A percentile compares a stretch with the other conserved stretches of the same genome.
Evolutionary conservation across 2,113 vertebrate genomes (phyloP).

Genomic region (Perca flavescens): DNA sequence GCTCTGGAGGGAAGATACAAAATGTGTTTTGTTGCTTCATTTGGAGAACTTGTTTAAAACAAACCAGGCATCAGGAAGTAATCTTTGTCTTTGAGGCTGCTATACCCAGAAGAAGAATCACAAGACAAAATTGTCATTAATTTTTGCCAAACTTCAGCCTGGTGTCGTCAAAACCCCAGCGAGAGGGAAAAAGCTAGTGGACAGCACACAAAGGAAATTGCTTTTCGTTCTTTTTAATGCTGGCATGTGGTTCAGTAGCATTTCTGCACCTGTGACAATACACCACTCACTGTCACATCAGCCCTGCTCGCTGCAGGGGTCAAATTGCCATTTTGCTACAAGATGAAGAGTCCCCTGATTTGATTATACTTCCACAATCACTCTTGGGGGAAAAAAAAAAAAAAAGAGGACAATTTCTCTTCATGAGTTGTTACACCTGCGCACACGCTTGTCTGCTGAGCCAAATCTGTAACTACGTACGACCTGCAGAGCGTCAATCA

Average conservation of each 20-base stretch:
- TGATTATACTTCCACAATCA: slow-evolving; percentile 77
- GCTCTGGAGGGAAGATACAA: background rate
- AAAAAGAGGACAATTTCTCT: slow-evolving; percentile 64
- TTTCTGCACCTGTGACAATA: slow-evolving; percentile 80
- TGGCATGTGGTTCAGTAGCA: slow-evolving; percentile 66
- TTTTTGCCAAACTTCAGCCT: slow-evolving; percentile 53
- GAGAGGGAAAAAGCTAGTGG: slow-evolving; percentile 31
- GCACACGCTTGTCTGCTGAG: slow-evolving; percentile 39
- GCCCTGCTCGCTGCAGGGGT: slow-evolving; percentile 73
- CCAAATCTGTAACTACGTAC: background rate
- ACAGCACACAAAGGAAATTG: slow-evolving; percentile 79
- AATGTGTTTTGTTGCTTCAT: background rate
- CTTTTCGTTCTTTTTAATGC: slow-evolving; percentile 78
- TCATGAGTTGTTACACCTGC: slow-evolving; percentile 70
- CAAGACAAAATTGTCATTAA: slow-evolving; percentile 38
- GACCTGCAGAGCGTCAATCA: slow-evolving; percentile 43
- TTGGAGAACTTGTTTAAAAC: background rate
- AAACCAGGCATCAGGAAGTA: background rate
- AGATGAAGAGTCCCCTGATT: slow-evolving; percentile 71
- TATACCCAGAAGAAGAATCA: background rate
- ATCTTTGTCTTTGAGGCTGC: background rate
- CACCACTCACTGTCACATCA: slow-evolving; percentile 62
- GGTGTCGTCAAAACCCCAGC: slow-evolving; percentile 41
- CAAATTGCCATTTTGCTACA: slow-evolving; percentile 80
- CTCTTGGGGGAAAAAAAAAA: slow-evolving; percentile 23